These are phyloP conservation scores for Tapirus terrestris DNA, from an alignment of 2,113 vertebrate genomes.

Conservation along the genomic window DNA sequence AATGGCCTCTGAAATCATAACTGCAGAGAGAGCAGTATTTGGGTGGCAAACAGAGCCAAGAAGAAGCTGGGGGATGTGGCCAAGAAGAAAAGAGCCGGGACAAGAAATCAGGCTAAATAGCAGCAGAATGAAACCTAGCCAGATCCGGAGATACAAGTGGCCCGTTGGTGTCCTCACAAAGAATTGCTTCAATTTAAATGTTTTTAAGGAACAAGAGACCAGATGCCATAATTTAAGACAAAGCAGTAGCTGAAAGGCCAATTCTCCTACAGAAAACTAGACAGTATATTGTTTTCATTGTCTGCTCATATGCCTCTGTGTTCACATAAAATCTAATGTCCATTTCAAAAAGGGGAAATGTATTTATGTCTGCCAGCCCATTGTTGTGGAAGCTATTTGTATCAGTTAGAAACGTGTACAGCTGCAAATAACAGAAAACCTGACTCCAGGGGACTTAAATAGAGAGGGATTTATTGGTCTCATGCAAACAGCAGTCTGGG, in stretches of 20 bases:
- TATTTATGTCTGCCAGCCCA: neutral
- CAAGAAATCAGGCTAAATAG: neutral
- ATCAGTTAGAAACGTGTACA: conserved; percentile 36
- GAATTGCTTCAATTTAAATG: conserved; percentile 39
- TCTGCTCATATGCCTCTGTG: neutral
- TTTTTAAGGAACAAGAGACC: conserved; percentile 47
- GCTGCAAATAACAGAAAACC: conserved; percentile 28
- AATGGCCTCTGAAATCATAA: neutral
- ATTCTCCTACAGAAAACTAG: conserved; percentile 27
- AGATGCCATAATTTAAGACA: conserved; percentile 60
- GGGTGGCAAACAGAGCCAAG: neutral
- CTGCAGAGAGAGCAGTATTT: neutral
- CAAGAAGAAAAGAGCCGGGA: neutral
- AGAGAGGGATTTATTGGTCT: neutral
- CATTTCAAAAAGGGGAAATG: conserved; percentile 52
- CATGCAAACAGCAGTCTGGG: neutral
- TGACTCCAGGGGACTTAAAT: neutral
- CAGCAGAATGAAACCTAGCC: neutral
- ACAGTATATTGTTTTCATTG: conserved; percentile 22
- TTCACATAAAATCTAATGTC: conserved; percentile 50
- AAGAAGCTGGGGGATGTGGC: neutral
- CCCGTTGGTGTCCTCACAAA: neutral
- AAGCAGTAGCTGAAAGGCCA: conserved; percentile 20
- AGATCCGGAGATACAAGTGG: neutral
- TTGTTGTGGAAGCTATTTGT: conserved; percentile 22